Conservation (phyloP, 2,888 invertebrate species). For the Hydroisotoma schaefferi region DNA sequence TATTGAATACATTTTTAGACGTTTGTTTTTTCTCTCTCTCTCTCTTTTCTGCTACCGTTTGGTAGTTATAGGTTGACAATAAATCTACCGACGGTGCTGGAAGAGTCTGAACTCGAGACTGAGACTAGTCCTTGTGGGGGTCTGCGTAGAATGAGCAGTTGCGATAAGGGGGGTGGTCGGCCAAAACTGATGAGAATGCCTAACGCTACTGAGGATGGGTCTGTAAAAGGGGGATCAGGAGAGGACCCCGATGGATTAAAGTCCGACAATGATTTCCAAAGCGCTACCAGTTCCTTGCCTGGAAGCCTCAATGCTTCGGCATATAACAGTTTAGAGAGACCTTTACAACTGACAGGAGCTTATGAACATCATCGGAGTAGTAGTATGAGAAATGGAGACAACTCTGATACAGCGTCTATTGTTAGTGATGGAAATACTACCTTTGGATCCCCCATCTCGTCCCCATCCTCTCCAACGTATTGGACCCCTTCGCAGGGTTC, state of each 20-base stretch:
- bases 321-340: slow-evolving; percentile 46
- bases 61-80: slow-evolving; percentile 38
- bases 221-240: not conserved
- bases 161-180: slow-evolving; percentile 13
- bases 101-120: slow-evolving; percentile 47
- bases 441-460: slow-evolving; percentile 46
- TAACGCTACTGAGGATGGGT: slow-evolving; percentile 26
- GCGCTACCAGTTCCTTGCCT: slow-evolving; percentile 42
- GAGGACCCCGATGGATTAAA: slow-evolving; percentile 6
- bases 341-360: slow-evolving; percentile 38
- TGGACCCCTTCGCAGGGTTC: slow-evolving; percentile 47
- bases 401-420: slow-evolving; percentile 38
- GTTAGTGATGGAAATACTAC: slow-evolving; percentile 44
- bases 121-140: slow-evolving; percentile 41
- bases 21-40: no score
- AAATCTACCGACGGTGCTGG: slow-evolving; percentile 45
- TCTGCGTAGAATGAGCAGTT: slow-evolving; percentile 28
- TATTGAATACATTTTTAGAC: no score
- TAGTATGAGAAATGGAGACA: slow-evolving; percentile 17
- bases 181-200: slow-evolving; percentile 23
- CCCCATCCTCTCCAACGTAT: slow-evolving; percentile 42
- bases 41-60: no score
- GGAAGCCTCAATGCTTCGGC: slow-evolving; percentile 34
- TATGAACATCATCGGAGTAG: slow-evolving; percentile 18
- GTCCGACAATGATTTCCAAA: slow-evolving; percentile 40